Base-by-base conservation (phyloP, 1,140 invertebrate species). In the Magallana gigas region DNA sequence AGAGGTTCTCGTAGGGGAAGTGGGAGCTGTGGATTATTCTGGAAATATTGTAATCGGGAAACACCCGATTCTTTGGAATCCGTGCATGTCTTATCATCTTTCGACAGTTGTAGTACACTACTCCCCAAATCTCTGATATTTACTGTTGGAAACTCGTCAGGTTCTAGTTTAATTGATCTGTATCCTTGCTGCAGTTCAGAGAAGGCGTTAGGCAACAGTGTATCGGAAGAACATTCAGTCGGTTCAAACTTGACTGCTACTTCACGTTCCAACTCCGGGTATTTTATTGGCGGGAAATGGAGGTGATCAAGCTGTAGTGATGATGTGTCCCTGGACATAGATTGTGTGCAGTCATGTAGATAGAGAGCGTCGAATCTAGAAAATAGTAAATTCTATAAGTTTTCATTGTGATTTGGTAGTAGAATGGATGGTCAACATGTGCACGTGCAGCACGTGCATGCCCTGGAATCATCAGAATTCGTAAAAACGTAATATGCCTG, bases 71-170 rank as follows among this genome's bases (percentile, higher is more conserved):
- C 36, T 29, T 36, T 29, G 23, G 68, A 76, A n/a, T 12, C 36
- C 36, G 36, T 48, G 5, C 36, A 62, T 62, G 12, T 16, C 29
- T 29, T 23, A 4, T 76, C 68, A 76, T 18, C 68, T 8, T 48
- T 76, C 23, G 68, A 29, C 8, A 76, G 18, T 9, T 76, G 68
- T 29, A 76, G 36, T 23, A 76, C 23, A 76, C 23, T 76, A 23
- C 68, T 76, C 23, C 68, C 68, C 23, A 76, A 12, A 12, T 76
- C 68, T 76, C 68, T 76, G 36, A 76, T 76, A 76, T 76, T 76
- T 29, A 76, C 68, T 76, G 68, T 76, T 8, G 68, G 68, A 76
- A 76, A 76, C 68, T 76, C 68, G 12, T 76, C 23, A 8, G 68
- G 68, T 76, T 76, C 18, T 12, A 76, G 8, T 23, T 29, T 76